Conservation (phyloP, 2,797 vertebrate species). For the Liasis olivaceus region DNA sequence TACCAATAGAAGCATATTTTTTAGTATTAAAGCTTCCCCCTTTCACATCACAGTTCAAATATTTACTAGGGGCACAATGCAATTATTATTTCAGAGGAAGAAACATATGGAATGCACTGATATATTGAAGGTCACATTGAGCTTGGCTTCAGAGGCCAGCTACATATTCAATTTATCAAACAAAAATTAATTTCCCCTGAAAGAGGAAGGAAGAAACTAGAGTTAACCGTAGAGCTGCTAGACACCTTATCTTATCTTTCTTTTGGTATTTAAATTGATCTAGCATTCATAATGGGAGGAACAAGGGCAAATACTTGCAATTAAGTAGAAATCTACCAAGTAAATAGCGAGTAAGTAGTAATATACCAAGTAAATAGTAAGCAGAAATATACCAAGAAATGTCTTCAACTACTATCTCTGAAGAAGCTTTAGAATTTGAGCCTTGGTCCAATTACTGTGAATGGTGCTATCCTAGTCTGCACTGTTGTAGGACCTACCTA, state of each 20-base stretch:
- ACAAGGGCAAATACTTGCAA: background rate
- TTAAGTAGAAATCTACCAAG: no score
- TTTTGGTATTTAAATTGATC: background rate
- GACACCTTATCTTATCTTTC: background rate
- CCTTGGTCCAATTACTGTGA: background rate
- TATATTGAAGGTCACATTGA: background rate
- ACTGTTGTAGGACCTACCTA: background rate
- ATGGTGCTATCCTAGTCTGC: background rate
- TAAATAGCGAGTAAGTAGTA: background rate
- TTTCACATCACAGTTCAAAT: background rate
- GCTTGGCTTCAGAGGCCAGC: background rate
- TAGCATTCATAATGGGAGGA: background rate
- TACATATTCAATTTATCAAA: background rate
- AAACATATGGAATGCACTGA: no score
- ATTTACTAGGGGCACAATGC: background rate
- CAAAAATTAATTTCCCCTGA: background rate
- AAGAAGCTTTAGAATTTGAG: background rate
- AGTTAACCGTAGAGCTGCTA: background rate
- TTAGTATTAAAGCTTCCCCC: background rate
- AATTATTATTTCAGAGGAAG: background rate
- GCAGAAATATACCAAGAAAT: background rate
- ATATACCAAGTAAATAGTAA: background rate
- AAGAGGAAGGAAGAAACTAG: background rate
- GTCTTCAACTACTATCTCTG: background rate
- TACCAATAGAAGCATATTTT: background rate